Conservation (phyloP, 2,888 invertebrate species). For the Tinea trinotella region DNA sequence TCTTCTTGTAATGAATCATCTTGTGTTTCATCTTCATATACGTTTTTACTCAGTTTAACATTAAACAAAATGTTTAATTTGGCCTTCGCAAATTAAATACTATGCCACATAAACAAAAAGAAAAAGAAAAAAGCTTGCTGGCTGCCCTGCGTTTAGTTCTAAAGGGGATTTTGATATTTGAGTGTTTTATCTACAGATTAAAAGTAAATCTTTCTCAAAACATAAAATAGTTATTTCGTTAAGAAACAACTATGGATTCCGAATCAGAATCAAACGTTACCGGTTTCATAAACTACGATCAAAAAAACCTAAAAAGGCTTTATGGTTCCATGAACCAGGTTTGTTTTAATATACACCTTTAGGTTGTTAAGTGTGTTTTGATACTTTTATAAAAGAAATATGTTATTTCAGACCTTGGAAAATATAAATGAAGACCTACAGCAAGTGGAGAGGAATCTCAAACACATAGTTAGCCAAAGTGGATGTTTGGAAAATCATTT, state of each 20-base stretch:
- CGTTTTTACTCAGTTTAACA: too few species aligned
- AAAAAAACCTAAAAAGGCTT: constrained; percentile 46
- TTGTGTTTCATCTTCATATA: too few species aligned
- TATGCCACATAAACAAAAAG: too few species aligned
- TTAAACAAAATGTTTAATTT: too few species aligned
- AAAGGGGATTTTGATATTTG: background rate
- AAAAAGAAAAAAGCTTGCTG: background rate
- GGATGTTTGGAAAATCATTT: constrained; percentile 54
- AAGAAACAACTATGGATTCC: constrained; percentile 39
- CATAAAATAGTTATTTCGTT: too few species aligned
- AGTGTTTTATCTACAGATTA: background rate
- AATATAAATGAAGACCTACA: constrained; percentile 54
- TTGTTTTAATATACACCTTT: constrained; percentile 21
- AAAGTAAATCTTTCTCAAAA: background rate
- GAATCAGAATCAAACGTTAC: constrained; percentile 63
- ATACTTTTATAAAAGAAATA: background rate
- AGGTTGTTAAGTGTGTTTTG: background rate
- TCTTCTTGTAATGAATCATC: too few species aligned
- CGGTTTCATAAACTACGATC: constrained; percentile 53
- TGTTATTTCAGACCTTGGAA: constrained; percentile 48
- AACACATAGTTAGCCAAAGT: constrained; percentile 39
- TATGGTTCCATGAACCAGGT: constrained; percentile 54
- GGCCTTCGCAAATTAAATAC: too few species aligned
- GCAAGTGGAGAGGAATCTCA: constrained; percentile 54
- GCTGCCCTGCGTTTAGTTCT: background rate